These are phyloP conservation scores for Gerris lacustris DNA, from an alignment of 2,888 invertebrate species.

Conservation along the genomic window DNA sequence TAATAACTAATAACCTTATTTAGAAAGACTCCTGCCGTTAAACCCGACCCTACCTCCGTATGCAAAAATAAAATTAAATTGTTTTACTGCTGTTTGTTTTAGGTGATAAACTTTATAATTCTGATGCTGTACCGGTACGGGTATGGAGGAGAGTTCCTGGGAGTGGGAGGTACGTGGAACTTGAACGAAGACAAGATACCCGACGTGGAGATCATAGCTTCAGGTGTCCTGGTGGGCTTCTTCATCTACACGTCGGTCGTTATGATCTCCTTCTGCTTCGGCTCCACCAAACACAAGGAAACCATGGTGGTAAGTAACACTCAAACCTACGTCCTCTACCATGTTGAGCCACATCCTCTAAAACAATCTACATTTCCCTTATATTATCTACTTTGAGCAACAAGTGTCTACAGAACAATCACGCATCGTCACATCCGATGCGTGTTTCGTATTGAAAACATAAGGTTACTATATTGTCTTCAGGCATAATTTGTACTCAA, in stretches of 20 bases:
- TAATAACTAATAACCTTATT: no score
- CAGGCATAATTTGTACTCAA: no score
- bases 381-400: no score
- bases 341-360: neutral
- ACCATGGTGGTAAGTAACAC: constrained; percentile 41
- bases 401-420: no score
- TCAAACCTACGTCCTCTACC: neutral
- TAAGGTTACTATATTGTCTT: no score
- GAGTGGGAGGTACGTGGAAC: constrained; percentile 83
- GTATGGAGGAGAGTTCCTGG: constrained; percentile 68
- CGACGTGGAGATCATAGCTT: constrained; percentile 76
- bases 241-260: constrained; percentile 71
- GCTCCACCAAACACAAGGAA: constrained; percentile 59
- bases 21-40: no score
- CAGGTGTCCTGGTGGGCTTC: constrained; percentile 75
- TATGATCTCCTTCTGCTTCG: constrained; percentile 61
- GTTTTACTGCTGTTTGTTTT: constrained; percentile 32
- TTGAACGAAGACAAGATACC: constrained; percentile 77
- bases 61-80: neutral
- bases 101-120: constrained; percentile 72
- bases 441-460: no score
- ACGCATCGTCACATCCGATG: no score
- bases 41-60: neutral
- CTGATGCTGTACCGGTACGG: constrained; percentile 70
- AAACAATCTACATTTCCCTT: no score